Evolutionary conservation across 2,113 vertebrate species (phyloP).

Genomic region (Pogona vitticeps): DNA sequence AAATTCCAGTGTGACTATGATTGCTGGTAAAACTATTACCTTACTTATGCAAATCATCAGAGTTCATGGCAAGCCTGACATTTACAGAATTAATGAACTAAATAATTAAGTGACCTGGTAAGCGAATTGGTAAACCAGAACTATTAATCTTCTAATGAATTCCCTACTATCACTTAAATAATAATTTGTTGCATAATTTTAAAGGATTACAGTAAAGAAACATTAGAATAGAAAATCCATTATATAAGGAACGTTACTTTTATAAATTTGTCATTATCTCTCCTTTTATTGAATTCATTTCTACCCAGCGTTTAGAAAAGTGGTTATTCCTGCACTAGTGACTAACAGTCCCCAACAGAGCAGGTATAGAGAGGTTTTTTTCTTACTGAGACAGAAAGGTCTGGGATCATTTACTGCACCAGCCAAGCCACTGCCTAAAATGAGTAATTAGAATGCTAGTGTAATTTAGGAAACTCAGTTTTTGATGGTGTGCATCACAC

Average conservation of each 20-base stretch:
- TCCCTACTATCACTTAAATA: conserved; percentile 80
- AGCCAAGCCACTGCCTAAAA: conserved; percentile 68
- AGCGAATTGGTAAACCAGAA: conserved; percentile 82
- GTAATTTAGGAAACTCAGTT: conserved; percentile 73
- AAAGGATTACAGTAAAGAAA: conserved; percentile 77
- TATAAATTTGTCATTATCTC: conserved; percentile 77
- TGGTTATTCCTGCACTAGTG: conserved; percentile 65
- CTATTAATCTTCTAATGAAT: conserved; percentile 82
- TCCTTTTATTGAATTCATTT: conserved; percentile 77
- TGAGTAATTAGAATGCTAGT: conserved; percentile 77
- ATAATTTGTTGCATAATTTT: conserved; percentile 78
- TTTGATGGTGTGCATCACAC: conserved; percentile 72
- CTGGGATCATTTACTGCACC: conserved; percentile 75
- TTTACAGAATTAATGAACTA: conserved; percentile 85
- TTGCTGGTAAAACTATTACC: conserved; percentile 70
- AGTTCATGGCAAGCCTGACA: conserved; percentile 80
- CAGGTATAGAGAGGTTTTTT: conserved; percentile 58
- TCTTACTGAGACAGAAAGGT: conserved; percentile 65
- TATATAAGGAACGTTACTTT: conserved; percentile 77
- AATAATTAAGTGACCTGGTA: conserved; percentile 83
- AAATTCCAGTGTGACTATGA: conserved; percentile 68
- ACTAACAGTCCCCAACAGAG: conserved; percentile 72
- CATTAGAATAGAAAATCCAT: conserved; percentile 76
- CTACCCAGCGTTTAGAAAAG: conserved; percentile 72
- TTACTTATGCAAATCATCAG: conserved; percentile 79